Evolutionary conservation across 1,140 invertebrate species (phyloP).

Genomic region (Drosophila willistoni): DNA sequence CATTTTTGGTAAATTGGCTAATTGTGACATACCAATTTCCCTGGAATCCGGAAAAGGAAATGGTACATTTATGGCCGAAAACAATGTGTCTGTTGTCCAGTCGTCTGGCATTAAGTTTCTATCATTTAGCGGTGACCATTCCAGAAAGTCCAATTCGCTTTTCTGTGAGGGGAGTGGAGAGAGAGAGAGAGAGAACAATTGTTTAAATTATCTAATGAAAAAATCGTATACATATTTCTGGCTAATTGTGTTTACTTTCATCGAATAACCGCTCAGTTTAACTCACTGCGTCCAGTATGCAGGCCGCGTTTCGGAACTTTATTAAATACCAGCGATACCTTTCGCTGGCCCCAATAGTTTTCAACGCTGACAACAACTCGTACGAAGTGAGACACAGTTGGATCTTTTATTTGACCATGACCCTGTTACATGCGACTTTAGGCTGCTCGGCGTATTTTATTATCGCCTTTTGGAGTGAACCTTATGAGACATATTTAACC

Average conservation of each 20-base stretch:
- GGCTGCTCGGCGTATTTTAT: neutral
- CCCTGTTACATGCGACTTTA: neutral
- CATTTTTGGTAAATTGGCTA: neutral
- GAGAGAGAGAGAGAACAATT: too few species aligned
- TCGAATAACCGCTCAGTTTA: neutral
- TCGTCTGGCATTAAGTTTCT: conserved; percentile 89
- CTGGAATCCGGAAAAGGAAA: conserved; percentile 98
- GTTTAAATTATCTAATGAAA: neutral
- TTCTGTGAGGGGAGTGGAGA: conserved; percentile 84
- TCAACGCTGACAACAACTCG: neutral
- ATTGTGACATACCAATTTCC: conserved; percentile 91
- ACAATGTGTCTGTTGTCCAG: conserved; percentile 91
- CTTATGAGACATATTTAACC: neutral
- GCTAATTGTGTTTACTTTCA: neutral
- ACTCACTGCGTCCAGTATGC: neutral
- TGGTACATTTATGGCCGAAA: conserved; percentile 94
- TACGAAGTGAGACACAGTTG: neutral
- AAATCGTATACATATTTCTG: neutral
- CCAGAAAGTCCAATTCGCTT: conserved; percentile 91
- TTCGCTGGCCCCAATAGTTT: neutral
- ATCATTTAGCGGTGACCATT: conserved; percentile 89
- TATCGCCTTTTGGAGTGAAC: neutral
- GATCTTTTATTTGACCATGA: neutral
- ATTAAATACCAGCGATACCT: conserved; percentile 11
- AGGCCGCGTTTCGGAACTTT: conserved; percentile 8